Base-by-base conservation (phyloP, 2,797 vertebrate genomes). In the Peromyscus attwateri region DNA sequence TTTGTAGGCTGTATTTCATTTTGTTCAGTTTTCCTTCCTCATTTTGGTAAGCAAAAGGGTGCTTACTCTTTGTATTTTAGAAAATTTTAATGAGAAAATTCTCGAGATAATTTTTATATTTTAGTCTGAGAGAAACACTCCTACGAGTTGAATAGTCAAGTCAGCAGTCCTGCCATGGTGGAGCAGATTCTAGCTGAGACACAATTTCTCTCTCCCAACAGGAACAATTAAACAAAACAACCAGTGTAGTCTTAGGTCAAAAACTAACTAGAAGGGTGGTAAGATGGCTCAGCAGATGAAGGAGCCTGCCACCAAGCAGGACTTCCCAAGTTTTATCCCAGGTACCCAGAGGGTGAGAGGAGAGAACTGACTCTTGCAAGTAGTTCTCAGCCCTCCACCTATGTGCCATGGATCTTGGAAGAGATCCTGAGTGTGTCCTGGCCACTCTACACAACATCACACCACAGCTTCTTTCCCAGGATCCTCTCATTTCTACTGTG, bases 51-150 rank as follows among this genome's bases (percentile, higher is more conserved):
- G 90, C 81, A 17, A 87, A 96, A 93, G 70, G 2, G 43, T 80
- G 2, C 6, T 95, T 23, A n/a, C 16, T 55, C 76, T 46, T 77
- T n/a, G 79, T 55, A 91, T 93, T n/a, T 55, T 88, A 40, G 82
- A 94, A 89, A 55, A 92, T n/a, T 49, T 94, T 71, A 73, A 90
- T 90, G 25, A 95, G 81, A 79, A 6, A 57, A 37, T 90, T 95
- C 4, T 14, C 87, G 23, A 96, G 76, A 19, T 84, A 87, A 73
- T 29, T 81, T 95, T 88, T 81, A 64, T 71, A 84, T 90, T 87
- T 87, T 27, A n/a, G 4, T 25, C 73, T 19, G 37, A 92, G n/a
- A 71, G 25, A 79, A 94, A 52, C 14, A 96, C 80, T 91, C 49
- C 40, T 92, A 88, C 0, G 52, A 10, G 8, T 75, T 57, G 37